Evolutionary conservation across 2,113 vertebrate species (phyloP).

Genomic region (Microtus pennsylvanicus): DNA sequence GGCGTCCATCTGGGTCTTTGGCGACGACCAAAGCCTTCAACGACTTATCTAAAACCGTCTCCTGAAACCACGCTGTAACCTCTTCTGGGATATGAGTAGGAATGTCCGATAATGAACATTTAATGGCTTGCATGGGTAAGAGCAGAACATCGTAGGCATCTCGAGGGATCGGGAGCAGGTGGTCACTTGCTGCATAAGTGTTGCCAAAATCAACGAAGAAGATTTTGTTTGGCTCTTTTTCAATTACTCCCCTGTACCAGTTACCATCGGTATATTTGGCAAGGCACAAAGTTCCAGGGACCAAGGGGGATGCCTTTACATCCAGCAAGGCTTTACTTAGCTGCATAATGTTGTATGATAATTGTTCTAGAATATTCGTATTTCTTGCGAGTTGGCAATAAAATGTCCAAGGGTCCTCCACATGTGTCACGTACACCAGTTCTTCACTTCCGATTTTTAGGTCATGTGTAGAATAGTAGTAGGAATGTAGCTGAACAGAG

Average conservation of each 20-base stretch:
- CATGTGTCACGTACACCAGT: slow-evolving; percentile 88
- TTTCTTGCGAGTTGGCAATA: slow-evolving; percentile 94
- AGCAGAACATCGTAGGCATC: slow-evolving; percentile 91
- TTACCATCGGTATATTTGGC: slow-evolving; percentile 92
- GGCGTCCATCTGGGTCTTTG: slow-evolving; percentile 91
- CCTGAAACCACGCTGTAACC: slow-evolving; percentile 91
- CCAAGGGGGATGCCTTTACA: slow-evolving; percentile 74
- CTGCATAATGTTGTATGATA: slow-evolving; percentile 84
- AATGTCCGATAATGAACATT: slow-evolving; percentile 92
- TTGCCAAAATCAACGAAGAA: slow-evolving; percentile 98
- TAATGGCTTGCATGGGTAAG: slow-evolving; percentile 94
- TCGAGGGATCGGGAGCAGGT: slow-evolving; percentile 91
- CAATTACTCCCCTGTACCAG: slow-evolving; percentile 93
- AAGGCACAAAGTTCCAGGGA: slow-evolving; percentile 90
- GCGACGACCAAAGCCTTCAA: slow-evolving; percentile 91
- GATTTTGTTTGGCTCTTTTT: slow-evolving; percentile 85
- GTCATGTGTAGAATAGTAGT: slow-evolving; percentile 92
- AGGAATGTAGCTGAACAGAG: slow-evolving; percentile 90
- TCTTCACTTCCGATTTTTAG: slow-evolving; percentile 95
- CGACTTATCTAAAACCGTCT: slow-evolving; percentile 84
- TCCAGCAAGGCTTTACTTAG: slow-evolving; percentile 84
- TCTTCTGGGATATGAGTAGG: slow-evolving; percentile 84
- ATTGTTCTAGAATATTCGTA: slow-evolving; percentile 84
- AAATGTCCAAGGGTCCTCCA: slow-evolving; percentile 89
- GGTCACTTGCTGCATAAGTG: slow-evolving; percentile 84